phyloP scores from a whole-genome alignment of 2,888 invertebrate genomes.

The Dione juno region DNA sequence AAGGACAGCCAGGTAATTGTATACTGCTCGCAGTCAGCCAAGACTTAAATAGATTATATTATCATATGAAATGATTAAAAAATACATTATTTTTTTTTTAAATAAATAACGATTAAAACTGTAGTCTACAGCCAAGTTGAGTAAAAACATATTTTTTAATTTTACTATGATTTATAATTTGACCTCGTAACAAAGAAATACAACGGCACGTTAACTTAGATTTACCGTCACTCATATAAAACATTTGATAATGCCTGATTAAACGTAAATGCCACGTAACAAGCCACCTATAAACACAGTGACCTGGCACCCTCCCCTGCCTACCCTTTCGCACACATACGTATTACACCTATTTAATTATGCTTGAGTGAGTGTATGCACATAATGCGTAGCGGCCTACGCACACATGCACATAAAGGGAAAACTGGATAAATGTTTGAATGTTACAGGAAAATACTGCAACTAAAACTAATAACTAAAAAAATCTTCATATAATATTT shows the following conservation, averaged over 20 bases:
- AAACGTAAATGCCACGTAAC: constrained; percentile 58
- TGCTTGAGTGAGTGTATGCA: constrained; percentile 37
- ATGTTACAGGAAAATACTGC: constrained; percentile 37
- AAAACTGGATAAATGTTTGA: constrained; percentile 32
- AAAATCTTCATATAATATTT: constrained; percentile 4
- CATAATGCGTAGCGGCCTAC: constrained; percentile 36
- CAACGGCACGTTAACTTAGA: constrained; percentile 43
- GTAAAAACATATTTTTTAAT: neutral
- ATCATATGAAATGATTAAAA: no score
- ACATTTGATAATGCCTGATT: constrained; percentile 62
- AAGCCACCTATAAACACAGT: constrained; percentile 73
- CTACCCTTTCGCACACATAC: constrained; percentile 45
- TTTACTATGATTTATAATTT: constrained; percentile 16
- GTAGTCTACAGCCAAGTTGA: neutral
- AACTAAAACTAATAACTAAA: no score
- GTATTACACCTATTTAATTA: neutral
- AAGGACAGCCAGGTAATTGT: constrained; percentile 40
- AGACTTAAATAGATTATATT: constrained; percentile 27
- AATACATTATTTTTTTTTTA: no score
- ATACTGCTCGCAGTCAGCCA: constrained; percentile 27
- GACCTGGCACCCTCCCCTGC: constrained; percentile 62
- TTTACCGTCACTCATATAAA: constrained; percentile 50
- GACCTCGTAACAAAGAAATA: constrained; percentile 31
- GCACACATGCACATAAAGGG: constrained; percentile 34
- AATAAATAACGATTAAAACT: neutral